Conservation (phyloP, 2,888 invertebrate species). For the Ichneumon xanthorius region DNA sequence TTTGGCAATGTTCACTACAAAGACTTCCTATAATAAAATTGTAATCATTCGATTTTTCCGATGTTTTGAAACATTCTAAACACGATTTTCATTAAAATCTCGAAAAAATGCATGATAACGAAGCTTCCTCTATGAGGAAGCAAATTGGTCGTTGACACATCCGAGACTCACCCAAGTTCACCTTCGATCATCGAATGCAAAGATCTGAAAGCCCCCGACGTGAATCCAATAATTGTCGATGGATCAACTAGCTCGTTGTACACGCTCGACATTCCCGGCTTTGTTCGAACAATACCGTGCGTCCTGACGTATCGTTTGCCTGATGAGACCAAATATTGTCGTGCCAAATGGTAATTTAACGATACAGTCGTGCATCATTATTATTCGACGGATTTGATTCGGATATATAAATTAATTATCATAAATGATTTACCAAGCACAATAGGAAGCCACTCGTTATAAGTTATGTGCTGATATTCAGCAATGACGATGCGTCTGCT, state of each 20-base stretch:
- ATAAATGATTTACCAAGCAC: slow-evolving; percentile 84
- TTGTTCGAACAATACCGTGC: slow-evolving; percentile 20
- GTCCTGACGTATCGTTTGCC: slow-evolving; percentile 37
- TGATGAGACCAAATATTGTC: background rate
- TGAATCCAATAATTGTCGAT: slow-evolving; percentile 87
- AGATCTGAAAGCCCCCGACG: slow-evolving; percentile 88
- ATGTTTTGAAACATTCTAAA: background rate
- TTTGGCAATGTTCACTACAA: background rate
- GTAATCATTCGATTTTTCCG: background rate
- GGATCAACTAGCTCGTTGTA: slow-evolving; percentile 85
- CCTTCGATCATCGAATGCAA: slow-evolving; percentile 88
- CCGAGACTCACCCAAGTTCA: slow-evolving; percentile 78
- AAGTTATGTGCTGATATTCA: slow-evolving; percentile 87
- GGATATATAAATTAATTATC: background rate
- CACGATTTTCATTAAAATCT: too few relatives aligned
- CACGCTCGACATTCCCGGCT: slow-evolving; percentile 36
- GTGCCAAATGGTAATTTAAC: background rate
- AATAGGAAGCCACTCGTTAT: slow-evolving; percentile 87
- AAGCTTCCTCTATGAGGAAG: too few relatives aligned
- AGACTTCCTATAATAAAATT: too few relatives aligned
- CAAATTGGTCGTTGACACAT: background rate
- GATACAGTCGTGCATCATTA: background rate
- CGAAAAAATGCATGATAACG: too few relatives aligned
- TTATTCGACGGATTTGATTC: slow-evolving; percentile 43
- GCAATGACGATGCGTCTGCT: slow-evolving; percentile 86